Percentiles rank a stretch among this genome's conserved stretches.
Evolutionary conservation across 1,140 invertebrate genomes (phyloP).

Genomic region (Bilobella aurantiaca): DNA sequence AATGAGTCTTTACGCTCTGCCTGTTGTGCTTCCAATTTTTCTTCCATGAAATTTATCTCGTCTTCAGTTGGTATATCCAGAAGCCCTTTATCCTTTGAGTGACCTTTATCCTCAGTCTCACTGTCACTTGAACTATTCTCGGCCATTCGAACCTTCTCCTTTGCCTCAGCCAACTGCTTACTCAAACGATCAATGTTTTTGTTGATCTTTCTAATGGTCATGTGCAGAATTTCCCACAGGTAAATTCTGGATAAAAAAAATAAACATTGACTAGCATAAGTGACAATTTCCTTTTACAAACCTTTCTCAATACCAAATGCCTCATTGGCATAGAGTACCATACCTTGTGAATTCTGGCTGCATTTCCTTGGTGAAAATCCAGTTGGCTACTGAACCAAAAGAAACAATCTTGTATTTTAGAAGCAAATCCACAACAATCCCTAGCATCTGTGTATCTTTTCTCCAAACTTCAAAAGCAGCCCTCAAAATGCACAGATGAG

Average conservation of each 20-base stretch:
- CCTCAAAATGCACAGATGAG: slow-evolving; percentile 84
- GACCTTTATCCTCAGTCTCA: slow-evolving; percentile 45
- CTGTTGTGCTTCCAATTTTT: slow-evolving; percentile 83
- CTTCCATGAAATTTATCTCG: slow-evolving; percentile 88
- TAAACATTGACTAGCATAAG: slow-evolving; percentile 9
- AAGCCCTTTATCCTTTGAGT: slow-evolving; percentile 42
- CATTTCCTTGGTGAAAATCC: slow-evolving; percentile 98
- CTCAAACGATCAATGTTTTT: slow-evolving; percentile 81
- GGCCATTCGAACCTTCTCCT: slow-evolving; percentile 66
- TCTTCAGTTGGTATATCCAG: slow-evolving; percentile 72
- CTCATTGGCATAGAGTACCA: slow-evolving; percentile 20
- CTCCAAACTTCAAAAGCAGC: slow-evolving; percentile 91
- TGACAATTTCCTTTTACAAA: not conserved
- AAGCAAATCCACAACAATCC: slow-evolving; percentile 91
- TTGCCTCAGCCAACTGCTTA: slow-evolving; percentile 71
- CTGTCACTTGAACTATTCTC: slow-evolving; percentile 55
- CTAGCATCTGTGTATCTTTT: slow-evolving; percentile 93
- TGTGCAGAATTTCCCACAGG: slow-evolving; percentile 94
- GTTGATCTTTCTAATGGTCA: slow-evolving; percentile 93
- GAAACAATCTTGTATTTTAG: slow-evolving; percentile 94
- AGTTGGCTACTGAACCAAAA: slow-evolving; percentile 91
- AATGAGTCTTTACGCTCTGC: slow-evolving; percentile 95
- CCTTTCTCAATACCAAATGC: not conserved
- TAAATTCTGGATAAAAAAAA: slow-evolving; percentile 52
- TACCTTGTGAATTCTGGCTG: slow-evolving; percentile 79